Base-by-base conservation (phyloP, 1,140 invertebrate genomes). In the Zaprionus kolodkinae region DNA sequence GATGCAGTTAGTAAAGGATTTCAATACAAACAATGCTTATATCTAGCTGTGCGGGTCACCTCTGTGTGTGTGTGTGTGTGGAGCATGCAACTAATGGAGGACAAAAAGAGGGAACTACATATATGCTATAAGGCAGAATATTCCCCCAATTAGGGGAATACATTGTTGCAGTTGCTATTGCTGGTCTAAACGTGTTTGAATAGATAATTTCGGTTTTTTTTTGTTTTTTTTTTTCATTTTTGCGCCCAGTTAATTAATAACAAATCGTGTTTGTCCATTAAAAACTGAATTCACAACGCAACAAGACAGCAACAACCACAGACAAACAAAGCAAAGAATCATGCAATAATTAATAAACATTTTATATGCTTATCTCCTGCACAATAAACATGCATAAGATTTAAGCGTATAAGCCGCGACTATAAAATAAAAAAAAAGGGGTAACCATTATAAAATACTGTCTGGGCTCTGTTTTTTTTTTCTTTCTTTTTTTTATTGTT, bases 231-330 rank as follows among this genome's bases (percentile, higher is more conserved):
- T 56, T 30, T 48, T 56, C 2, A 38, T 48, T 40, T 15, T 40
- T 66, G 55, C 15, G 17, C 38, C 10, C 75, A 78, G 81, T 77
- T 88, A 61, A 88, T 88, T 88, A 86, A 79, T 85, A 65, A 77
- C 68, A 68, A 80, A 85, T 84, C 81, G 81, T 60, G 81, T 60
- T 83, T 76, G 27, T 30, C 27, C 27, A 30, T 30, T 6, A 30
- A 30, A 30, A 30, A 64, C 35, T 55, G 36, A 50, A 15, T 71
- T 52, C 59, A 65, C 57, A 66, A 73, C 64, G 63, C 76, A 73
- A 74, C 56, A 59, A 62, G 59, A 79, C 43, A 27, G 21, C 27
- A 55, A 27, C 30, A 60, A 57, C 33, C 1, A 13, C 71, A 76
- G 63, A 55, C 56, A 55, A 55, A 45, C 66, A 36, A 71, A 76